Base-by-base conservation (phyloP, 2,797 vertebrate genomes). In the Schizopygopsis malacanthus region DNA sequence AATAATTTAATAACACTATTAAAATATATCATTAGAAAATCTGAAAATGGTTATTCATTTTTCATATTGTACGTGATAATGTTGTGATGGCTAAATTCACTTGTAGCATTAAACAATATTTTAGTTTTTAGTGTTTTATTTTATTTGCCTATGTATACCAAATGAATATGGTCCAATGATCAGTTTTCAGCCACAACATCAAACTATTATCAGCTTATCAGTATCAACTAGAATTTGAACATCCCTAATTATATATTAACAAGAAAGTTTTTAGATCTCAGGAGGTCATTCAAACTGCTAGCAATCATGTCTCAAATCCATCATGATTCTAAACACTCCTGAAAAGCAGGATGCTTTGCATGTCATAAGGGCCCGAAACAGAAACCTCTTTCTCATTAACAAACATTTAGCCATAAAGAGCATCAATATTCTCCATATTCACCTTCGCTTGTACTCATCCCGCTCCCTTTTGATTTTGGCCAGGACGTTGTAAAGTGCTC, bases 401-500 rank as follows among this genome's bases (percentile, higher is more conserved):
- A 20, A 50, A 77, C 43, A 83, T 67, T 67, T 2, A 69, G n/a
- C 33, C 10, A 28, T 56, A 84, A 59, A 45, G 28, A 71, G 4
- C 81, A 72, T 20, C 4, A 28, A 43, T 61, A 56, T 72, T 18
- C 28, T 56, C 4, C 20, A 45, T 16, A 86, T 95, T 96, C 96
- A 99, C 98, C 97, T 98, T 92, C 97, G 96, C 92, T 99, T 99
- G 91, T 98, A 99, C 91, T 99, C 98, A 59, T 99, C 98, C 52
- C 98, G 93, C 90, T 99, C 98, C 86, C 98, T 91, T 95, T 99
- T 99, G 89, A 99, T 98, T 93, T 99, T 99, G 90, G 96, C 97
- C 95, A 99, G 94, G 77, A 99, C 98, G 77, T 99, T 99, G 90
- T 99, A 99, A 67, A 99, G 96, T 0, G 98, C 98, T 50, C 98